Base-by-base conservation (phyloP, 1,140 invertebrate genomes). In the Epicauta chinensis region DNA sequence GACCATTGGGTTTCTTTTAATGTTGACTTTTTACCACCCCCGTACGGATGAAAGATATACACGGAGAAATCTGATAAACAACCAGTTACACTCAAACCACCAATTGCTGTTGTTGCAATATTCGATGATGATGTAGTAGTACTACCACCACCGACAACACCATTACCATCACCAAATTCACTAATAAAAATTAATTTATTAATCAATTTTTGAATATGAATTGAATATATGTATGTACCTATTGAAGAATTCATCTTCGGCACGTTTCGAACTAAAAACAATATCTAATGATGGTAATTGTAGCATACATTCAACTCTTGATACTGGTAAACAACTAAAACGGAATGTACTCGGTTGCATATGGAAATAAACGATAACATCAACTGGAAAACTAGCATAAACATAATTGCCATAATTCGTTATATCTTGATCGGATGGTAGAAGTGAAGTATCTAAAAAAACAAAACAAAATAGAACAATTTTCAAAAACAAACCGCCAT, bases 351-450 rank as follows among this genome's bases (percentile, higher is more conserved):
- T 96, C 0, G 95, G 94, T 66, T 98, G 91, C 82, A 98, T 96
- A 68, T 95, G 90, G 73, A 98, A 94, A 71, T 97, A 97, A 5
- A 99, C 95, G 60, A 99, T 92, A 7, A 99, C 93, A 75, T 99
- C 96, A 0, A 99, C 93, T 0, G 96, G 96, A 68, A 98, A 98
- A 50, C 92, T 95, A 9, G 90, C 86, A 65, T 92, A 92, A 51
- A 86, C 87, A 67, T 90, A 89, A 68, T 88, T 86, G 3, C 83
- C 83, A 67, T 78, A 81, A 52, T 76, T 77, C 3, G 80, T 71
- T 11, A 77, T 76, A 53, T 77, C 79, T 48, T 76, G 64, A 51
- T 76, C 74, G 2, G 75, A 70, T 1, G 70, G 66, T 3, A 66
- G 38, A 7, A 67, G 35, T 2, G 68, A 65, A 10, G 56, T 63